Base-by-base conservation (phyloP, 1,140 invertebrate species). In the Ceratina japonica region DNA sequence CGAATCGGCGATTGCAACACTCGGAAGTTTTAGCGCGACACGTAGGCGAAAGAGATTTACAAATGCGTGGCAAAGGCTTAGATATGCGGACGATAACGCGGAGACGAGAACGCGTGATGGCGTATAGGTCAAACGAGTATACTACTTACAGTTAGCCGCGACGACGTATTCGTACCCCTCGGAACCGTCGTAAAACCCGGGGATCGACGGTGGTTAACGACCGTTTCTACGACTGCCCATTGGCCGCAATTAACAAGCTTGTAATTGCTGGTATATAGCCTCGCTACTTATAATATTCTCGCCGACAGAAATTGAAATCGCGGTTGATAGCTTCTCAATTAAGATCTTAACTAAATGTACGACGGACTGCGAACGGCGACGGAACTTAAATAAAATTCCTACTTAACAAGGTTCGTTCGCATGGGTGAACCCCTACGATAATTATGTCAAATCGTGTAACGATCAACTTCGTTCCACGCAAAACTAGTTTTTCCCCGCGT, bases 171-270 rank as follows among this genome's bases (percentile, higher is more conserved):
- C 37, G 37, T 44, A 44, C 10, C 37, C 61, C 64, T 86, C 82
- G 77, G 51, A 77, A 72, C 85, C 37, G 5, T 79, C 76, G 69
- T 86, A 87, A 87, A 86, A 87, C 77, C 64, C 59, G 74, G 62
- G 79, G 81, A 83, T 76, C 73, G 80, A 82, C 68, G 71, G 24
- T 37, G 22, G 62, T 27, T 10, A 44, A 44, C 37, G 37, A 44
- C 3, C 37, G 5, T 44, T 44, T 44, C 37, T 18, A 64, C 54
- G 18, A 31, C 37, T 16, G 49, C 22, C 52, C 66, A 61, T 84
- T 73, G 59, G 62, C 59, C 52, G 58, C 63, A 69, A 83, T 85
- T 82, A 68, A 66, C 71, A 72, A 71, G 22, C 71, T 52, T 49
- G 74, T 77, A 82, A 83, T 83, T 70, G 51, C 16, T 31, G 22